Evolutionary conservation across 2,113 vertebrate genomes (phyloP).

Genomic region (Actenoides lindsayi): DNA sequence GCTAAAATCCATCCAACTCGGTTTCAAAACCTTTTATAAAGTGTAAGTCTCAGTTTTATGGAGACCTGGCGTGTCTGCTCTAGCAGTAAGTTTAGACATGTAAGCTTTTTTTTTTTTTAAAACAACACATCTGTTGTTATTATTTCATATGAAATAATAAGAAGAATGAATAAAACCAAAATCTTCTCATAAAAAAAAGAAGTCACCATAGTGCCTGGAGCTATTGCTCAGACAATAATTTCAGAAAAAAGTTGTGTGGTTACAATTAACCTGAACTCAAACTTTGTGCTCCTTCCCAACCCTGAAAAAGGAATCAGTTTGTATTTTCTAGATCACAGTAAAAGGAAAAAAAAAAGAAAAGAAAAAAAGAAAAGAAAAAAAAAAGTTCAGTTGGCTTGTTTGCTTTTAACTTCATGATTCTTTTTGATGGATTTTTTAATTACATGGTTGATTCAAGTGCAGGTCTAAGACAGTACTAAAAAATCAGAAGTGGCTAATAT

Average conservation of each 20-base stretch:
- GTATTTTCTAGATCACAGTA: not conserved
- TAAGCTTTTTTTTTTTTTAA: not conserved
- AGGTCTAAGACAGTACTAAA: not conserved
- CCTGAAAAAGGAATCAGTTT: not conserved
- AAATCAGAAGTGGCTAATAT: not conserved
- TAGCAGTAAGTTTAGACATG: not conserved
- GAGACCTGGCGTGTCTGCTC: not conserved
- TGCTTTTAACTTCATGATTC: not conserved
- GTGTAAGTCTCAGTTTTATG: not conserved
- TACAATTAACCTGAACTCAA: constrained; percentile 15
- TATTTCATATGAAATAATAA: not conserved
- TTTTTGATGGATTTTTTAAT: not conserved
- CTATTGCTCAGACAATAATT: not conserved
- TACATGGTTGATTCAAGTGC: not conserved
- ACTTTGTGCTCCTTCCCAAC: not conserved
- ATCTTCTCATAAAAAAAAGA: not conserved
- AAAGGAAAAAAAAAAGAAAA: not conserved
- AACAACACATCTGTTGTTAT: constrained; percentile 1
- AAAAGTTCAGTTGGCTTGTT: not conserved
- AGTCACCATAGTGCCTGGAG: not conserved
- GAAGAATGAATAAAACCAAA: not conserved
- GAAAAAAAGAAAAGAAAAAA: not conserved
- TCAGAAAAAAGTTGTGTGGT: not conserved
- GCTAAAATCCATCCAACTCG: constrained; percentile 32
- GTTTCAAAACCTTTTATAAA: constrained; percentile 24